phyloP scores from a whole-genome alignment of 2,888 invertebrate species.

The Lepidocyrtoides sp. region DNA sequence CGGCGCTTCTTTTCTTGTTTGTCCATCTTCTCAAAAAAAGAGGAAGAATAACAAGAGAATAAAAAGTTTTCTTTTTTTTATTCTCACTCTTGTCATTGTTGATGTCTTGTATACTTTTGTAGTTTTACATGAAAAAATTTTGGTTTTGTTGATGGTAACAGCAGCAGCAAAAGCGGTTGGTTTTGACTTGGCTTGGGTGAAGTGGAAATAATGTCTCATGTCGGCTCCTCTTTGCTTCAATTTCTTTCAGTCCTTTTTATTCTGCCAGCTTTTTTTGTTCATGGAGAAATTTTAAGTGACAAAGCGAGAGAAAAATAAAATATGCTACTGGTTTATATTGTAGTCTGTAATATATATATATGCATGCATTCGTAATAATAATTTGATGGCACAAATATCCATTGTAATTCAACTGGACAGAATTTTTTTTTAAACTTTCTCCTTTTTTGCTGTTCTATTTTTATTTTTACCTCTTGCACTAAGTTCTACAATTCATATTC shows the following conservation, averaged over 20 bases:
- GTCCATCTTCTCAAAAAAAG: neutral
- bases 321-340: neutral
- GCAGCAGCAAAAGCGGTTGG: slow-evolving; percentile 1
- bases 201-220: slow-evolving; percentile 24
- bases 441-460: neutral
- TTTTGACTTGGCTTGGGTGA: slow-evolving; percentile 19
- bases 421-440: neutral
- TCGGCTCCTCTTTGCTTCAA: slow-evolving; percentile 35
- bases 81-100: neutral
- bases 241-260: slow-evolving; percentile 7
- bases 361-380: neutral
- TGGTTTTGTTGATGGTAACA: neutral
- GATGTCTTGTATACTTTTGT: slow-evolving; percentile 1
- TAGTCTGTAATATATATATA: neutral
- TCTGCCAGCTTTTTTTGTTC: neutral
- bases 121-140: neutral
- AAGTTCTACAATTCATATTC: neutral
- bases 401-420: slow-evolving; percentile 29
- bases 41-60: slow-evolving; percentile 10
- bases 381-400: neutral
- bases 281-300: slow-evolving; percentile 12
- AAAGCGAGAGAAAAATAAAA: slow-evolving; percentile 23
- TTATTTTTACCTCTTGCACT: slow-evolving; percentile 1
- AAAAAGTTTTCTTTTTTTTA: slow-evolving; percentile 14
- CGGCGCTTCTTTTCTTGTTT: slow-evolving; percentile 4